Conservation (phyloP, 2,888 invertebrate species). For the Epirrhoe alternata region DNA sequence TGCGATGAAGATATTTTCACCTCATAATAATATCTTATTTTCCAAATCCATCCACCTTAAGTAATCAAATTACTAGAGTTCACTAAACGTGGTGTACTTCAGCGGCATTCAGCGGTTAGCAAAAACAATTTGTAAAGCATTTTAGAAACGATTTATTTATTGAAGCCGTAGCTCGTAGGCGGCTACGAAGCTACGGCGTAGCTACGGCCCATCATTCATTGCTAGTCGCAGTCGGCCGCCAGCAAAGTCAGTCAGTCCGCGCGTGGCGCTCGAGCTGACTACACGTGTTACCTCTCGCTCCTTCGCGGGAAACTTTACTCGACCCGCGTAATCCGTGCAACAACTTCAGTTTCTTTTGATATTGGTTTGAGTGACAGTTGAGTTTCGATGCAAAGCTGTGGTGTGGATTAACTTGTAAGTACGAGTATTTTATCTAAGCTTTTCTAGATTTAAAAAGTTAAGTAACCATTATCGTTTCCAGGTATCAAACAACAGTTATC, state of each 20-base stretch:
- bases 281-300: slow-evolving; percentile 6
- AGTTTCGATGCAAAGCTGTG: neutral
- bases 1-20: too few relatives aligned
- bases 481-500: slow-evolving; percentile 17
- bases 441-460: slow-evolving; percentile 4
- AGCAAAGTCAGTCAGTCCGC: slow-evolving; percentile 15
- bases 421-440: slow-evolving; percentile 6
- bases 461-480: slow-evolving; percentile 10
- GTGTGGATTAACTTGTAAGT: slow-evolving; percentile 8
- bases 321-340: slow-evolving; percentile 6
- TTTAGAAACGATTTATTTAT: neutral
- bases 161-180: slow-evolving; percentile 22
- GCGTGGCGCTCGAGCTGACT: slow-evolving; percentile 18
- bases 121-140: neutral
- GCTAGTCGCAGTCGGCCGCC: neutral
- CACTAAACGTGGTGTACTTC: neutral
- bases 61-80: neutral
- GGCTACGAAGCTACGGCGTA: slow-evolving; percentile 22
- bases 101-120: neutral
- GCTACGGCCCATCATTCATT: slow-evolving; percentile 1
- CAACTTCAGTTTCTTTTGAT: neutral
- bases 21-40: neutral
- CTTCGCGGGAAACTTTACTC: slow-evolving; percentile 25
- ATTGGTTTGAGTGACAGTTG: neutral
- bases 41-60: neutral